Percentiles rank a stretch among this genome's conserved stretches.
These are phyloP conservation scores for Melanerpes aurifrons DNA, from an alignment of 2,113 vertebrate genomes.

Conservation along the genomic window DNA sequence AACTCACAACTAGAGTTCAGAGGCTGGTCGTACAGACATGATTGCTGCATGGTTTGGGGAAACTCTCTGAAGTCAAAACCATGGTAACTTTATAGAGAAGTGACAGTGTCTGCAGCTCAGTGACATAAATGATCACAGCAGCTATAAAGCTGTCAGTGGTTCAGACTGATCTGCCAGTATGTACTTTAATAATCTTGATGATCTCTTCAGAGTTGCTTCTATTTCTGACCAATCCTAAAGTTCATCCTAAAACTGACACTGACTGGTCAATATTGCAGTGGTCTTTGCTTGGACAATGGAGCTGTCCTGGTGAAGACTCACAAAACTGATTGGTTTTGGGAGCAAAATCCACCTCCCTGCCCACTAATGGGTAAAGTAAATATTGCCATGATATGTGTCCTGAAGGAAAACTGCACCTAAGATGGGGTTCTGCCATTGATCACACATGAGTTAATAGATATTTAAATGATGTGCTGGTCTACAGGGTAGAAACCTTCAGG, in stretches of 20 bases:
- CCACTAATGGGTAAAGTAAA: background rate
- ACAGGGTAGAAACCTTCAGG: background rate
- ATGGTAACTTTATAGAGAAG: background rate
- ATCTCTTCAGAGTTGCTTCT: background rate
- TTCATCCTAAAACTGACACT: background rate
- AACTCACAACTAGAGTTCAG: background rate
- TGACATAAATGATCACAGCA: background rate
- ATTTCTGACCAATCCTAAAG: background rate
- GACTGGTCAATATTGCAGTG: background rate
- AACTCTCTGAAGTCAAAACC: background rate
- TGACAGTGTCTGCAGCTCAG: background rate
- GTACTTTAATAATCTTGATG: background rate
- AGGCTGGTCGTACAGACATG: background rate
- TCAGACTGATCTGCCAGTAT: background rate
- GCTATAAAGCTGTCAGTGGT: conserved; percentile 17
- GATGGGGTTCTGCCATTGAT: background rate
- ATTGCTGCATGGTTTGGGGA: background rate
- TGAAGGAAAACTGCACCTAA: background rate
- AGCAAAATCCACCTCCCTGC: background rate
- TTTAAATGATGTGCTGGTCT: background rate
- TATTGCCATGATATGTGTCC: background rate
- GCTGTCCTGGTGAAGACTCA: background rate
- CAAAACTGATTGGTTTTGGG: background rate
- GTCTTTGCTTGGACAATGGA: background rate
- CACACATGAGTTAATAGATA: background rate